phyloP scores from a whole-genome alignment of 2,113 vertebrate species.

The Anseranas semipalmata region DNA sequence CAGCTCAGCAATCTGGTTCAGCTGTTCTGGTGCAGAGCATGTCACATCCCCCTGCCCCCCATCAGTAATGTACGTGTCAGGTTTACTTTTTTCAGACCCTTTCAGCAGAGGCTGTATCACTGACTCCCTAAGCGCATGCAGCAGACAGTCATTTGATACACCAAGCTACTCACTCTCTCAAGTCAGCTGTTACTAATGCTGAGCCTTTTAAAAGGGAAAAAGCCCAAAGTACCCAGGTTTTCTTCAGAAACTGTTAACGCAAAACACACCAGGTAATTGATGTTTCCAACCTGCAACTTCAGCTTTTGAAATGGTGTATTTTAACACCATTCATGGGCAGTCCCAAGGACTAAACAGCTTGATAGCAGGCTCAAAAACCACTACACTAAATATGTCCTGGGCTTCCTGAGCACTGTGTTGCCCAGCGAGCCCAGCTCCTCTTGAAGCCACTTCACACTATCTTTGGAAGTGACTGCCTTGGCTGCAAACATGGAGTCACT shows the following conservation, averaged over 20 bases:
- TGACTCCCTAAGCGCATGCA: not conserved
- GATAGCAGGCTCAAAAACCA: not conserved
- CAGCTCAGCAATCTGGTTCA: not conserved
- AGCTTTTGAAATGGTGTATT: not conserved
- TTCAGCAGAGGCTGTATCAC: not conserved
- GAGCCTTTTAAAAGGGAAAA: not conserved
- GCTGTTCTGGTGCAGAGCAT: not conserved
- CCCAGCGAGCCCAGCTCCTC: not conserved
- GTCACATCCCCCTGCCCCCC: not conserved
- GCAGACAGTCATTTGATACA: not conserved
- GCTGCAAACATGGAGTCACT: not conserved
- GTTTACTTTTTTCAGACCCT: not conserved
- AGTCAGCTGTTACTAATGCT: not conserved
- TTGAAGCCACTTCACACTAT: not conserved
- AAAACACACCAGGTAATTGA: not conserved
- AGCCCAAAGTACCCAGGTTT: not conserved
- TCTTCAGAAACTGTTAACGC: not conserved
- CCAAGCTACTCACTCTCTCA: not conserved
- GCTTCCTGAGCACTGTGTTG: not conserved
- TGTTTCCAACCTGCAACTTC: not conserved
- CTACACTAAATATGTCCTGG: not conserved
- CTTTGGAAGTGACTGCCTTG: not conserved
- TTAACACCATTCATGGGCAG: not conserved
- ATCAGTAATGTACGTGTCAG: not conserved
- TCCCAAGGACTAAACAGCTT: not conserved